Evolutionary conservation across 2,113 vertebrate species (phyloP), one percentile per base, ranked within the genome.

Genomic region (Pagrus major): DNA sequence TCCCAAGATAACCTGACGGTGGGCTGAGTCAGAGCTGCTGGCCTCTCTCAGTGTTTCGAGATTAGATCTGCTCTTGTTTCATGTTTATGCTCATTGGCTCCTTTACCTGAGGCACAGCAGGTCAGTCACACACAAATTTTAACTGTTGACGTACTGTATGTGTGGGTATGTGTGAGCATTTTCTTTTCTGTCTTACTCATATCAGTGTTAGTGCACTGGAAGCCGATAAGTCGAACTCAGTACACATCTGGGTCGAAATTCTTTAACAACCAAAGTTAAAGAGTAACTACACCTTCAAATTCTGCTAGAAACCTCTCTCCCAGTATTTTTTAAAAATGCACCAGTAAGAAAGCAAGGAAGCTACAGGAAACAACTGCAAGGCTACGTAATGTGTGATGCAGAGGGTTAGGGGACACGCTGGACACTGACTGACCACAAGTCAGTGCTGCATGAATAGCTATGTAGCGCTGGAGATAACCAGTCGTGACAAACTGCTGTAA

Each of bases 1-100:
- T 65, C 42, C 27, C 12, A n/a, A 71, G 76, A 85, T 87, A 87
- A 77, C 41, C 68, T 61, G 66, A 71, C 3, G 15, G 46, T 46
- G 63, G 37, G 10, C 72, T 71, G 55, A 56, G 71, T 46, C 46
- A 66, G 27, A 47, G 47, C 61, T 27, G 9, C 47, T 61, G 71
- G 84, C 47, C 51, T 71, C 66, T 79, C 0, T 2, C 47, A 11
- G 58, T 41, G 46, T 20, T 52, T 27, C 67, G 52, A 56, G 35
- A 78, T 69, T 60, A 70, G 41, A 9, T 71, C 37, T 63, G 67
- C 54, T 47, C 16, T 64, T 31, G 69, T 41, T 69, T 71, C 5
- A 23, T 47, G 61, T 27, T 69, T 79, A 85, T 61, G 59, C 37
- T 64, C 20, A 15, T 25, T 76, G 58, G 61, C 55, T 69, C 2